phyloP scores from a whole-genome alignment of 2,888 invertebrate species.

The Oligia fasciuncula region DNA sequence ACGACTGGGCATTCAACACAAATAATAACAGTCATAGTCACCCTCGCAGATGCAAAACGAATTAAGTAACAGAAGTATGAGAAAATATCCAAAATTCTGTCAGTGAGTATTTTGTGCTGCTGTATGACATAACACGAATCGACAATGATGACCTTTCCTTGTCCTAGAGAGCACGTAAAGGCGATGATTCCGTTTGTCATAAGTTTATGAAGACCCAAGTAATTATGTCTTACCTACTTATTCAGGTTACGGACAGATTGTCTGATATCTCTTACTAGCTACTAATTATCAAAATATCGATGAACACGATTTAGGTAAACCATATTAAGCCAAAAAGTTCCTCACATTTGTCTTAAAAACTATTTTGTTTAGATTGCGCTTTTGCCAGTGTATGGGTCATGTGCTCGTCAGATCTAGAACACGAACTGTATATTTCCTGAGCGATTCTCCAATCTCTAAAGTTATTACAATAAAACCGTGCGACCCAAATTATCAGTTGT shows the following conservation, averaged over 20 bases:
- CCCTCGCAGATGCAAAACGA: not conserved
- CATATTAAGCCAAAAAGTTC: not conserved
- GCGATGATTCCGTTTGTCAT: not conserved
- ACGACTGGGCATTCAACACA: slow-evolving; percentile 14
- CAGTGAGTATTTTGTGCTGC: not conserved
- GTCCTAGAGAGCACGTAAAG: not conserved
- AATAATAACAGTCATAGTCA: slow-evolving; percentile 17
- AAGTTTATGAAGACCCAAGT: slow-evolving; percentile 2
- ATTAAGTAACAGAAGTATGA: not conserved
- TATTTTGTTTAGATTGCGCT: not conserved
- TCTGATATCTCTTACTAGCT: not conserved
- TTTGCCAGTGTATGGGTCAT: not conserved
- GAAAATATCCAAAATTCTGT: not conserved
- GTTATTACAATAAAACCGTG: slow-evolving; percentile 15
- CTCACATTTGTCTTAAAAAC: not conserved
- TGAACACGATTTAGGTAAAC: not conserved
- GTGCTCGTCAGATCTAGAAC: not conserved
- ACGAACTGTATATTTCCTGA: slow-evolving; percentile 6
- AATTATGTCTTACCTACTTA: slow-evolving; percentile 3
- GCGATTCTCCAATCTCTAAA: slow-evolving; percentile 1
- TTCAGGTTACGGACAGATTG: not conserved
- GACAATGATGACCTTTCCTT: not conserved
- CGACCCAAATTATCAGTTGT: slow-evolving; percentile 3
- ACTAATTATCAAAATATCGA: not conserved
- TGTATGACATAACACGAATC: not conserved